phyloP scores from a whole-genome alignment of 2,888 invertebrate genomes.

The Dioctria rufipes region DNA sequence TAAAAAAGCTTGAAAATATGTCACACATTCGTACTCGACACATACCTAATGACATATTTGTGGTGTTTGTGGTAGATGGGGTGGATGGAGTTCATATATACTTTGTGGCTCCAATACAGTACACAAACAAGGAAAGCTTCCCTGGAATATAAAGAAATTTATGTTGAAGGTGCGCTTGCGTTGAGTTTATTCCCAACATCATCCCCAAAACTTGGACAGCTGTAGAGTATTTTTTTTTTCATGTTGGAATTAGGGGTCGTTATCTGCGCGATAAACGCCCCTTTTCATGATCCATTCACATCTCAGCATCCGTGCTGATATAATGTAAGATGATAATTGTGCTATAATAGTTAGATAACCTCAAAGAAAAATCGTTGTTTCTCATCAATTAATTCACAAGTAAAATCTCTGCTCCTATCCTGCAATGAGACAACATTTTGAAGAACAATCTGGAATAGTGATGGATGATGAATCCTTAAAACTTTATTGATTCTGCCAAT shows the following conservation, averaged over 20 bases:
- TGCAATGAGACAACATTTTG: too few species aligned
- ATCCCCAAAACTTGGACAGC: constrained; percentile 29
- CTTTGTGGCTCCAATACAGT: background rate
- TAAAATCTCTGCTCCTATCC: too few species aligned
- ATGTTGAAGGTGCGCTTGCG: constrained; percentile 41
- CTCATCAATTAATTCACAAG: background rate
- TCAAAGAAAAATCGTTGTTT: background rate
- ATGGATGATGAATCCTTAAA: too few species aligned
- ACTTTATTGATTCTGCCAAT: too few species aligned
- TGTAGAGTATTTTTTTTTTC: constrained; percentile 41
- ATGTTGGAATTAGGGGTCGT: constrained; percentile 60
- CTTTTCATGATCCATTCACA: constrained; percentile 59
- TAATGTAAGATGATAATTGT: constrained; percentile 41
- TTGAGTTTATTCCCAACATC: constrained; percentile 40
- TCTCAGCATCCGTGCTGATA: constrained; percentile 9
- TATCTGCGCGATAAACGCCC: constrained; percentile 64
- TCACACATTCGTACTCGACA: constrained; percentile 57
- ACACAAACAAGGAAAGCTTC: constrained; percentile 1
- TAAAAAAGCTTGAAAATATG: constrained; percentile 57
- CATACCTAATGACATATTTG: constrained; percentile 56
- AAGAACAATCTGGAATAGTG: too few species aligned
- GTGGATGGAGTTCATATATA: constrained; percentile 8
- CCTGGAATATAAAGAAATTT: constrained; percentile 42
- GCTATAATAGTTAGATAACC: constrained; percentile 26
- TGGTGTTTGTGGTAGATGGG: background rate